Evolutionary conservation across 1,140 invertebrate genomes (phyloP).

Genomic region (Bombus haemorrhoidalis): DNA sequence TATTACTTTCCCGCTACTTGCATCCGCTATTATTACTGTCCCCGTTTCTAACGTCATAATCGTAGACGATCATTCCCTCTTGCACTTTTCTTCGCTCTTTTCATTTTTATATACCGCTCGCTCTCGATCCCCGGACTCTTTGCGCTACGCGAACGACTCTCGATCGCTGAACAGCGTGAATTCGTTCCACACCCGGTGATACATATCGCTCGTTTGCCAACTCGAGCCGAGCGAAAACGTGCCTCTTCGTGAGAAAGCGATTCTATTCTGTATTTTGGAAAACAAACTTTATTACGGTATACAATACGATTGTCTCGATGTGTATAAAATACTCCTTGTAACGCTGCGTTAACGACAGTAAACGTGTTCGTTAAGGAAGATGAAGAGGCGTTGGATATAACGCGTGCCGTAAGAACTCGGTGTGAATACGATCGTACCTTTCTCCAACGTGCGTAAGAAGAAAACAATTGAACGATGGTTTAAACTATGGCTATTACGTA

Average conservation of each 20-base stretch:
- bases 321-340: conserved; percentile 11
- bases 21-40: conserved; percentile 31
- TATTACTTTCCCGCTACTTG: conserved; percentile 52
- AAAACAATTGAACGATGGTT: neutral
- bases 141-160: neutral
- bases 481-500: neutral
- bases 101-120: neutral
- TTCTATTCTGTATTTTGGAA: neutral
- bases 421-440: neutral
- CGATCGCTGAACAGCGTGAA: neutral
- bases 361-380: neutral
- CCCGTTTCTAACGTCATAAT: conserved; percentile 29
- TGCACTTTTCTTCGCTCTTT: neutral
- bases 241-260: neutral
- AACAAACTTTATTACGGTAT: conserved; percentile 21
- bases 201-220: neutral
- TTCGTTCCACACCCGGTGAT: neutral
- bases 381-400: neutral
- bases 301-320: neutral
- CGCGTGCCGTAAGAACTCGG: neutral
- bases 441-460: no score
- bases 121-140: neutral
- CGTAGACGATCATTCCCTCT: conserved; percentile 26
- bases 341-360: neutral
- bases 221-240: no score